A percentile compares a stretch with the other conserved stretches of the same genome.
Evolutionary conservation across 2,113 vertebrate species (phyloP).

Genomic region (Saguinus imperator): DNA sequence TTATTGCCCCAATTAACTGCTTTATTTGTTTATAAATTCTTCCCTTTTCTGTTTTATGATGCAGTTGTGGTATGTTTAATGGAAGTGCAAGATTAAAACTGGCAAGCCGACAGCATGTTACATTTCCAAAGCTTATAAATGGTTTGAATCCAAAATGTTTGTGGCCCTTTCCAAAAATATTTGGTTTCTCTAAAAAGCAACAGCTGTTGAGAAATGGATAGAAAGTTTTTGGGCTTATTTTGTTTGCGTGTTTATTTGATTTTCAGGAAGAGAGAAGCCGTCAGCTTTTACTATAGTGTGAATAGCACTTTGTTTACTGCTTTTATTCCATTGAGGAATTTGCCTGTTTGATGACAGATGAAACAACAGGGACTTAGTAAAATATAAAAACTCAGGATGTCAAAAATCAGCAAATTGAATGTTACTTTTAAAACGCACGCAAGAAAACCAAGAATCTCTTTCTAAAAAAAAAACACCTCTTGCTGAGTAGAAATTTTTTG

Average conservation of each 20-base stretch:
- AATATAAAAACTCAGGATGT: conserved; percentile 53
- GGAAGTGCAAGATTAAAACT: conserved; percentile 70
- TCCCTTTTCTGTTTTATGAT: conserved; percentile 79
- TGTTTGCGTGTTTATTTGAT: background rate
- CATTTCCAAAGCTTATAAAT: conserved; percentile 71
- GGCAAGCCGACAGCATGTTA: conserved; percentile 55
- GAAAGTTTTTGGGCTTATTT: background rate
- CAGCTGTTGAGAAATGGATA: conserved; percentile 73
- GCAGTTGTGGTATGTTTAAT: conserved; percentile 78
- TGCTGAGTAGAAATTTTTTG: background rate
- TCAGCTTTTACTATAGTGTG: conserved; percentile 22
- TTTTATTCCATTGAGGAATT: conserved; percentile 63
- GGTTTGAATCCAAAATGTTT: conserved; percentile 65
- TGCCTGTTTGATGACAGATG: conserved; percentile 59
- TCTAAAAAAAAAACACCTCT: conserved; percentile 43
- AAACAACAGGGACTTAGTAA: conserved; percentile 35
- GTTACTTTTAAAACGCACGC: conserved; percentile 42
- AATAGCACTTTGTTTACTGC: conserved; percentile 49
- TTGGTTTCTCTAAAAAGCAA: conserved; percentile 76
- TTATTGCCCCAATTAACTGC: conserved; percentile 79
- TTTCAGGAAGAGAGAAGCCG: background rate
- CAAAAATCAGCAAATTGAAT: conserved; percentile 63
- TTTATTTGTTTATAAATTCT: conserved; percentile 83
- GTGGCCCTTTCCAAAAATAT: conserved; percentile 73
- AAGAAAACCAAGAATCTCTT: conserved; percentile 40